Conservation (phyloP, 1,140 invertebrate genomes). For the Bombus soroeensis region DNA sequence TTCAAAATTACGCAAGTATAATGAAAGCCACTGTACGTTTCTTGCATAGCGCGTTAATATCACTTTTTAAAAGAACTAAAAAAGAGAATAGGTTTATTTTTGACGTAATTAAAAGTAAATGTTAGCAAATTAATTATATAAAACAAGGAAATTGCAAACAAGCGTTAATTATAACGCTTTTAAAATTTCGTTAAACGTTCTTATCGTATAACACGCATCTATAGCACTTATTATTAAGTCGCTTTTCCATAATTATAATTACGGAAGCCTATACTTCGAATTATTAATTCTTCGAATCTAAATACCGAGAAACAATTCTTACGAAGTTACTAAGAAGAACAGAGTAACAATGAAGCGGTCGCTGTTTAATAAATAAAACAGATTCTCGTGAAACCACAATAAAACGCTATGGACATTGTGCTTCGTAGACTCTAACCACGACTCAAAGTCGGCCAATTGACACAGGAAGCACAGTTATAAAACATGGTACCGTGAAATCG, state of each 20-base stretch:
- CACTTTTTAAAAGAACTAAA: not conserved
- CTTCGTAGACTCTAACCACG: not conserved
- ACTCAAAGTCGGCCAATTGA: conserved; percentile 1
- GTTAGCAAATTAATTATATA: not conserved
- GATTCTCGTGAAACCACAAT: not conserved
- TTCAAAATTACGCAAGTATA: too few species aligned
- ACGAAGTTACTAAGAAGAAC: too few species aligned
- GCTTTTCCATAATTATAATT: not conserved
- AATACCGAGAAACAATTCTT: not conserved
- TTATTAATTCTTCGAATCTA: not conserved
- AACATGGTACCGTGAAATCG: conserved; percentile 45
- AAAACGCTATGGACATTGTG: not conserved
- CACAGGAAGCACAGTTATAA: not conserved
- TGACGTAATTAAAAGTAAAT: not conserved
- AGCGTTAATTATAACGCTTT: not conserved
- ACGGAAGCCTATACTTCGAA: too few species aligned
- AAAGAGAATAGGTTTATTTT: not conserved
- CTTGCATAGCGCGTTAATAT: not conserved
- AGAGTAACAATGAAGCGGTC: too few species aligned
- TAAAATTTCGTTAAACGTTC: not conserved
- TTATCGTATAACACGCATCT: not conserved
- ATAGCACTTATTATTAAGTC: too few species aligned
- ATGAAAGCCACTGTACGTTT: too few species aligned
- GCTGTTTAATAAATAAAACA: too few species aligned
- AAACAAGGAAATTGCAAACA: not conserved